These are phyloP conservation scores for Pelmatolapia mariae DNA, from an alignment of 2,113 vertebrate species.

Conservation along the genomic window DNA sequence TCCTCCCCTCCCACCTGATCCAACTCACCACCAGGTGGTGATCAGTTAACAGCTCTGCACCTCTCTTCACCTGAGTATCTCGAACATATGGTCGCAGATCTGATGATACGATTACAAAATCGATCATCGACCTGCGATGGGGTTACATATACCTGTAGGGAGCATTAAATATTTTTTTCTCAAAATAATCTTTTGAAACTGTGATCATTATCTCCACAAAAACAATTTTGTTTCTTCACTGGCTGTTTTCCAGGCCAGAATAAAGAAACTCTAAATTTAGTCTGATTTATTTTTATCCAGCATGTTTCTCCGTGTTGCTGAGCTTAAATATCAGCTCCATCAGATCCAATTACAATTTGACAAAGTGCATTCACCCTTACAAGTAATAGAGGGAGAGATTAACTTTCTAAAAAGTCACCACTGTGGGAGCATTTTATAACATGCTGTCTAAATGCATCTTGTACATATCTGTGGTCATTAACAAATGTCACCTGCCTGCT, in stretches of 20 bases:
- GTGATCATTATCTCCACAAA: neutral
- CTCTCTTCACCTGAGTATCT: neutral
- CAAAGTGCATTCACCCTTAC: neutral
- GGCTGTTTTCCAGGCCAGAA: neutral
- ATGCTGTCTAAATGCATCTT: neutral
- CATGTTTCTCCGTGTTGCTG: neutral
- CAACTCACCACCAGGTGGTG: neutral
- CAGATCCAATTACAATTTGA: neutral
- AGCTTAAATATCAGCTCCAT: conserved; percentile 12
- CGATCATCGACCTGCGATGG: neutral
- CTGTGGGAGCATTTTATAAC: neutral
- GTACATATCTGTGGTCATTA: neutral
- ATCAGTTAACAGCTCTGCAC: neutral
- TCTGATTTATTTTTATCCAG: neutral
- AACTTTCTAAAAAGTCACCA: conserved; percentile 1
- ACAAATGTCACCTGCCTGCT: conserved; percentile 19
- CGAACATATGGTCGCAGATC: neutral
- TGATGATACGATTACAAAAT: neutral
- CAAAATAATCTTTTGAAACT: neutral
- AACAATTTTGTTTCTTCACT: neutral
- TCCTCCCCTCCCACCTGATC: neutral
- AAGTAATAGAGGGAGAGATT: neutral
- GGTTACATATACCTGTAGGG: neutral
- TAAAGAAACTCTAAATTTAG: neutral
- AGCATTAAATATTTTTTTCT: neutral